These are phyloP conservation scores for Thymelicus lineola DNA, from an alignment of 2,888 invertebrate genomes.

Conservation along the genomic window DNA sequence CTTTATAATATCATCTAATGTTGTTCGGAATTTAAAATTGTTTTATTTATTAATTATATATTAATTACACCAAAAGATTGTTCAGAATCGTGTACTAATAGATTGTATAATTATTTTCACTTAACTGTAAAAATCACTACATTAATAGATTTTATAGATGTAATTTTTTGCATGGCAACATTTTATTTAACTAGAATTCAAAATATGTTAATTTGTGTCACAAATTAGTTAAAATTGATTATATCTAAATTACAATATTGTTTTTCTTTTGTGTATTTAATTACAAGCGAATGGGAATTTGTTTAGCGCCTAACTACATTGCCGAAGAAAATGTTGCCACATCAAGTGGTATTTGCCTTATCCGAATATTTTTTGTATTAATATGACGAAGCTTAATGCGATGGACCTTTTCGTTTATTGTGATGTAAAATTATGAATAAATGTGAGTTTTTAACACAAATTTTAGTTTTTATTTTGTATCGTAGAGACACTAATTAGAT, in stretches of 20 bases:
- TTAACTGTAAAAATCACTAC: constrained; percentile 32
- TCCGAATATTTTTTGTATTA: constrained; percentile 12
- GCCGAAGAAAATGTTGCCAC: constrained; percentile 24
- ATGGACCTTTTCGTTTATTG: constrained; percentile 15
- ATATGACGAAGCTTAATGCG: neutral
- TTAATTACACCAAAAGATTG: constrained; percentile 33
- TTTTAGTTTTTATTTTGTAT: constrained; percentile 1
- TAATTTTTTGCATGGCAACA: constrained; percentile 26
- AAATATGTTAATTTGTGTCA: too few relatives aligned
- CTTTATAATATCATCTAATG: constrained; percentile 11
- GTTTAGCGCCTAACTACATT: neutral
- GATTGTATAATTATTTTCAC: constrained; percentile 16
- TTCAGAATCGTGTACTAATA: constrained; percentile 24
- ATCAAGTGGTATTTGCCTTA: constrained; percentile 18
- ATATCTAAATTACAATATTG: too few relatives aligned
- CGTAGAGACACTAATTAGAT: too few relatives aligned
- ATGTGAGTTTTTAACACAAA: constrained; percentile 36
- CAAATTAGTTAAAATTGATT: too few relatives aligned
- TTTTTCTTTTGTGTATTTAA: neutral
- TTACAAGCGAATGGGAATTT: neutral
- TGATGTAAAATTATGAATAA: constrained; percentile 35
- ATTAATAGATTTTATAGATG: constrained; percentile 29
- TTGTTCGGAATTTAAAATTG: constrained; percentile 4
- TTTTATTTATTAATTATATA: constrained; percentile 7
- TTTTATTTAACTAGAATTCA: neutral